Conservation (phyloP, 2,113 vertebrate genomes). For the Psammodynastes pulverulentus region DNA sequence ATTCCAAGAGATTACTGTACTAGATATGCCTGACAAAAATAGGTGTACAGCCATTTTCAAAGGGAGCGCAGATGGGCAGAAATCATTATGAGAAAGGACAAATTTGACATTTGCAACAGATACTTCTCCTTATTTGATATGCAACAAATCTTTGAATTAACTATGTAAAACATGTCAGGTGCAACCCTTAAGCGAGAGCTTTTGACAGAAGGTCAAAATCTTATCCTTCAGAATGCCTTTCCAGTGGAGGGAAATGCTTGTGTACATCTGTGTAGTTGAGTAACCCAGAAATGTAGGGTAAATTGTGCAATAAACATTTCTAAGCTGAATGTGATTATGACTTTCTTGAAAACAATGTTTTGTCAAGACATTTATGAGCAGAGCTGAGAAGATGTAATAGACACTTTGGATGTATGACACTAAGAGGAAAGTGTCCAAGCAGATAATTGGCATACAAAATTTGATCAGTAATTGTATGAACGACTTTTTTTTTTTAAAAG, state of each 20-base stretch:
- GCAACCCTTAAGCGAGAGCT: not conserved
- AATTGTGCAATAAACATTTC: not conserved
- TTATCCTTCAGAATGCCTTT: not conserved
- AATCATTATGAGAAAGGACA: not conserved
- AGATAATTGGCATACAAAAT: not conserved
- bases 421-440: too few species aligned
- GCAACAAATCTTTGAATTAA: not conserved
- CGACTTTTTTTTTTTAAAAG: not conserved
- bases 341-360: not conserved
- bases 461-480: not conserved
- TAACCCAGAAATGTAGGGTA: not conserved
- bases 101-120: not conserved
- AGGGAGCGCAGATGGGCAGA: not conserved
- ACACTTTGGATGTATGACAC: not conserved
- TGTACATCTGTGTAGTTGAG: not conserved
- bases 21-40: not conserved
- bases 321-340: not conserved
- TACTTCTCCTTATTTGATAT: not conserved
- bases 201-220: not conserved
- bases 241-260: not conserved
- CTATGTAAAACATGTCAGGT: not conserved
- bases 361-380: not conserved
- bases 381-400: not conserved
- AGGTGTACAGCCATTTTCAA: not conserved
- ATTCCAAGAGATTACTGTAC: not conserved